Percentiles rank a stretch among this genome's conserved stretches.
phyloP scores from a whole-genome alignment of 2,113 vertebrate species.

The Carassius gibelio region DNA sequence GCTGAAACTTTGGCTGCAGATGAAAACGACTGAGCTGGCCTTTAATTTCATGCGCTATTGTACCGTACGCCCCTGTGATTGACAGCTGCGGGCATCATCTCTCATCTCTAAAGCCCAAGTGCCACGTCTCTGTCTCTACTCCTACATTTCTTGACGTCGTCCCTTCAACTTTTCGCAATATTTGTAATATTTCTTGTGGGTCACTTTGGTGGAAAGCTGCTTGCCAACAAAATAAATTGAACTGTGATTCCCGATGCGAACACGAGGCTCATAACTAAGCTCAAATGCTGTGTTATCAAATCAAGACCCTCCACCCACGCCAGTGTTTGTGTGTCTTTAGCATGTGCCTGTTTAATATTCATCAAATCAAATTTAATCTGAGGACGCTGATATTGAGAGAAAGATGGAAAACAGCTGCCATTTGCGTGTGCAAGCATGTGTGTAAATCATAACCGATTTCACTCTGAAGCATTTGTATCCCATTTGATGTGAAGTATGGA shows the following conservation, averaged over 20 bases:
- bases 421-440: slow-evolving; percentile 14
- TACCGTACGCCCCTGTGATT: background rate
- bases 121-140: slow-evolving; percentile 36
- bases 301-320: background rate
- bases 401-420: slow-evolving; percentile 28
- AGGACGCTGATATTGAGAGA: slow-evolving; percentile 59
- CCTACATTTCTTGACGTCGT: background rate
- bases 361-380: slow-evolving; percentile 67
- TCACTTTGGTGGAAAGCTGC: slow-evolving; percentile 15
- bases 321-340: slow-evolving; percentile 59
- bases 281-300: slow-evolving; percentile 13
- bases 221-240: slow-evolving; percentile 1
- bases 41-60: background rate
- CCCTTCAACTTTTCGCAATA: background rate
- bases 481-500: background rate
- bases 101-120: slow-evolving; percentile 17
- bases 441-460: background rate
- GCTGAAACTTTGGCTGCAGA: slow-evolving; percentile 9
- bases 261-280: background rate
- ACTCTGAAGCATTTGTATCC: background rate
- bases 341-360: slow-evolving; percentile 64
- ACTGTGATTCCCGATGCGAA: background rate
- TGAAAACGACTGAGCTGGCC: background rate
- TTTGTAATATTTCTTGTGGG: background rate
- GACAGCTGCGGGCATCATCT: background rate